phyloP scores from a whole-genome alignment of 2,797 vertebrate genomes.

The Neosilurus hyrtlii region DNA sequence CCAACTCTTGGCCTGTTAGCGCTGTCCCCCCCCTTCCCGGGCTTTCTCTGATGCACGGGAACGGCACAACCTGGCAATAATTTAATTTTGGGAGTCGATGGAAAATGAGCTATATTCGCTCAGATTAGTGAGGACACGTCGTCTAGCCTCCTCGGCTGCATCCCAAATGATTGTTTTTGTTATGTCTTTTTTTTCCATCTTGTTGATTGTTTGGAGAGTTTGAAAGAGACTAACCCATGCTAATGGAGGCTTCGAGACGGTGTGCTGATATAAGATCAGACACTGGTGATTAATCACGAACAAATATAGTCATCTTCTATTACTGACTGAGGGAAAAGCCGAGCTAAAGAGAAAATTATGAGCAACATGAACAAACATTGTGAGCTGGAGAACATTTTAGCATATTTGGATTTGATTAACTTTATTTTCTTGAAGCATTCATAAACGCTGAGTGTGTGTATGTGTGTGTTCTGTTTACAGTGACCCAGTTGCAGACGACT shows the following conservation, averaged over 20 bases:
- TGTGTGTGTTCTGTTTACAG: constrained; percentile 66
- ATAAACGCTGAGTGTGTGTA: constrained; percentile 18
- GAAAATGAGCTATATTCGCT: constrained; percentile 83
- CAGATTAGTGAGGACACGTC: constrained; percentile 80
- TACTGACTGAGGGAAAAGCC: constrained; percentile 55
- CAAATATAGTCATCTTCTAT: constrained; percentile 58
- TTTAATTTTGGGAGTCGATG: constrained; percentile 83
- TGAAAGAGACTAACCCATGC: constrained; percentile 75
- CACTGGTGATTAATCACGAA: constrained; percentile 78
- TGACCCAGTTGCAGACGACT: constrained; percentile 90
- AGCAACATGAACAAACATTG: constrained; percentile 27
- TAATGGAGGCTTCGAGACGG: constrained; percentile 82
- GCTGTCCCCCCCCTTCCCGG: constrained; percentile 40
- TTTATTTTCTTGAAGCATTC: constrained; percentile 3
- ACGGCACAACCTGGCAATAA: constrained; percentile 75
- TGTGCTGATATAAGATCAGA: constrained; percentile 83
- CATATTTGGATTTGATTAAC: constrained; percentile 30
- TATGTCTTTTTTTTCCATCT: constrained; percentile 65
- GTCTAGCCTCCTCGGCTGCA: constrained; percentile 73
- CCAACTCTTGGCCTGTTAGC: constrained; percentile 67
- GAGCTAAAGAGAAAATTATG: constrained; percentile 49
- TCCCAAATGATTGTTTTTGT: constrained; percentile 74
- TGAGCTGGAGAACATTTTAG: constrained; percentile 18
- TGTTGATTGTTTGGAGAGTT: constrained; percentile 82
- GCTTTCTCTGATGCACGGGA: constrained; percentile 54